Evolutionary conservation across 2,797 vertebrate genomes (phyloP), one percentile per base, ranked within the genome.

Genomic region (Epinephelus awoara): DNA sequence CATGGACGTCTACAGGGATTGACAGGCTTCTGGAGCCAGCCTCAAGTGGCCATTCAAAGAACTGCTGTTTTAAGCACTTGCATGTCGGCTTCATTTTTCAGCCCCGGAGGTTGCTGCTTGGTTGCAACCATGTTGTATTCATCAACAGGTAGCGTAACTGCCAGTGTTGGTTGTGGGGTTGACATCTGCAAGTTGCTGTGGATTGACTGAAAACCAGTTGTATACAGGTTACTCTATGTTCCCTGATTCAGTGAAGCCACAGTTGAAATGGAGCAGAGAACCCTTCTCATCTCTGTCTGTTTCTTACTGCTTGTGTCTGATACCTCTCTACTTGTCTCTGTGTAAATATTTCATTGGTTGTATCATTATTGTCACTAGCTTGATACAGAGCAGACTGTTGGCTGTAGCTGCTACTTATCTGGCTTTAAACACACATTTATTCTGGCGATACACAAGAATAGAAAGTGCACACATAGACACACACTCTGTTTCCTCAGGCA

Each of bases 301-400:
- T 55, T 64, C 3, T 63, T 62, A 18, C 47, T 68, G 19, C n/a
- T 57, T 56, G 14, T 52, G 27, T 72, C 54, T 55, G 47, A 38
- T 75, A 18, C 61, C 1, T 68, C 42, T 54, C 49, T 40, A 23
- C 18, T 59, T 29, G 40, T 67, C 6, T 77, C 49, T 38, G 23
- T 72, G 50, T 66, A 75, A 80, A 68, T 73, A 68, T 79, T 74
- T 59, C 34, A 70, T 19, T 40, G 61, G 1, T 70, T 59, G 21
- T 59, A 42, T 69, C 46, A 11, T 67, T 62, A 52, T 40, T 72
- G 21, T 72, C 40, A 54, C 19, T 47, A 47, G 29, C 50, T 79
- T 76, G 59, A 69, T 59, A 70, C 61, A 58, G 40, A 79, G 52
- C 34, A 52, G 29, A 70, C 57, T 42, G 21, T 54, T 57, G 15